These are phyloP conservation scores for Heliconius hewitsoni DNA, from an alignment of 1,140 invertebrate species.

Conservation along the genomic window DNA sequence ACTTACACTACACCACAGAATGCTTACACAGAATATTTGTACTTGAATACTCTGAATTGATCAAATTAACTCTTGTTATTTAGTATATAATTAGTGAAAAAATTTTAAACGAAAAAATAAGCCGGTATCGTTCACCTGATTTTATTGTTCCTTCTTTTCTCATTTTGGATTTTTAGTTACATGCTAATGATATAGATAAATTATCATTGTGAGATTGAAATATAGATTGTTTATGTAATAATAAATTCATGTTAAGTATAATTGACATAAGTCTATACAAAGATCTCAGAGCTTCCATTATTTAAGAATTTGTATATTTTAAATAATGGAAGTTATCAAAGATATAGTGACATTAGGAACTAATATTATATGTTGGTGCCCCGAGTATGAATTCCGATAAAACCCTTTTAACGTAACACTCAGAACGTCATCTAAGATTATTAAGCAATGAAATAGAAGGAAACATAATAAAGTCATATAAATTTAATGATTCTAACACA, in stretches of 20 bases:
- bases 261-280: neutral
- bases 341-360: neutral
- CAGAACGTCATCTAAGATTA: neutral
- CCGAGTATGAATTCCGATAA: neutral
- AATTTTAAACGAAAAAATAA: conserved; percentile 6
- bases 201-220: neutral
- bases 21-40: neutral
- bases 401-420: neutral
- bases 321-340: neutral
- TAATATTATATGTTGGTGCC: conserved; percentile 2
- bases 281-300: neutral
- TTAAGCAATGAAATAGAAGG: conserved; percentile 8
- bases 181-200: neutral
- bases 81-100: neutral
- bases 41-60: neutral
- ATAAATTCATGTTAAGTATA: conserved; percentile 1
- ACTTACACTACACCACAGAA: too few species aligned
- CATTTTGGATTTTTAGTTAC: neutral
- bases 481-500: conserved; percentile 9
- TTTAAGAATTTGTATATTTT: neutral
- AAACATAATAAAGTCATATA: conserved; percentile 11
- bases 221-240: neutral
- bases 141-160: neutral
- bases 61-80: too few species aligned
- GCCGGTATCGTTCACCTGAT: neutral